Percentiles rank a stretch among this genome's conserved stretches.
Conservation (phyloP, 2,113 vertebrate species). For the Antennarius striatus region DNA sequence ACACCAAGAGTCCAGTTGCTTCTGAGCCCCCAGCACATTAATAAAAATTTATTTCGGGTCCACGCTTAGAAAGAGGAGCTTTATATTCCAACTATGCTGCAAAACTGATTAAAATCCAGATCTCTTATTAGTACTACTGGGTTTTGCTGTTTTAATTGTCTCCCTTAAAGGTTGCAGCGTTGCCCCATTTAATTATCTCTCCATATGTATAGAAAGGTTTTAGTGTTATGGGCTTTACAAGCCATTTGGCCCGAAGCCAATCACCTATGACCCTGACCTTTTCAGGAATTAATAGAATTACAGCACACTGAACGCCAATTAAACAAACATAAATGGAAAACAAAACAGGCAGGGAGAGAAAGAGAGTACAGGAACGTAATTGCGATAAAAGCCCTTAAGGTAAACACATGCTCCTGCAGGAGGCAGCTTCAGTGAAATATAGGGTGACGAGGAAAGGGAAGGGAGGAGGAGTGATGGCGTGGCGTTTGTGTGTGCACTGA, state of each 20-base stretch:
- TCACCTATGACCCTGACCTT: conserved; percentile 75
- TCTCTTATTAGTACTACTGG: neutral
- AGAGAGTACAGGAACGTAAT: conserved; percentile 62
- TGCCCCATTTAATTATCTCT: conserved; percentile 49
- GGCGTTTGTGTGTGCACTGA: conserved; percentile 19
- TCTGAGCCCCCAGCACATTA: neutral
- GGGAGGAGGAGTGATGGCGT: conserved; percentile 17
- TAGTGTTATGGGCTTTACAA: conserved; percentile 28
- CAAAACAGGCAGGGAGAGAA: conserved; percentile 51
- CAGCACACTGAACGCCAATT: conserved; percentile 71
- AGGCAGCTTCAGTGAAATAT: conserved; percentile 51
- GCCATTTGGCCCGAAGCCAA: conserved; percentile 55
- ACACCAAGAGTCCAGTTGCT: no score
- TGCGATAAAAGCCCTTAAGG: conserved; percentile 70
- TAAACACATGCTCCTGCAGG: conserved; percentile 74
- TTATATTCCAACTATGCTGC: conserved; percentile 38
- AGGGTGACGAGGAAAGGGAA: conserved; percentile 33
- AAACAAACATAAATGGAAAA: conserved; percentile 72
- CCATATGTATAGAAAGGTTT: conserved; percentile 29
- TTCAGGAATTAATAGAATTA: conserved; percentile 76
- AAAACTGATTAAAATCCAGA: conserved; percentile 47
- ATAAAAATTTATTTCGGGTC: conserved; percentile 23
- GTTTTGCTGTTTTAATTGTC: conserved; percentile 46
- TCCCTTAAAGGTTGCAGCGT: conserved; percentile 42
- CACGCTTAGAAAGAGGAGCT: conserved; percentile 12